Conservation (phyloP, 2,888 invertebrate genomes). For the Coelogynopora nodosa region DNA sequence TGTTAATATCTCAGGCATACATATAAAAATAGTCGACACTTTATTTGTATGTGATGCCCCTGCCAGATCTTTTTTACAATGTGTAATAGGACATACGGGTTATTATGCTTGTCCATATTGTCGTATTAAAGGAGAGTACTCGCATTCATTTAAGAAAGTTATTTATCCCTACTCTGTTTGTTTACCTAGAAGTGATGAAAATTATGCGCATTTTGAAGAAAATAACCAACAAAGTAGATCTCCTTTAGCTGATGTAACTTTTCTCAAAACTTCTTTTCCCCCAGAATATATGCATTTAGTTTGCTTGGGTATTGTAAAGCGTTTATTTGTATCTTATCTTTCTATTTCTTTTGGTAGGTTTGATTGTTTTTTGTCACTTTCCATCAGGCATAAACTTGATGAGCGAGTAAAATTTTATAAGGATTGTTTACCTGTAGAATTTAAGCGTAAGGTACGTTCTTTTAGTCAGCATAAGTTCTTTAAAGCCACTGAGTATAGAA, state of each 20-base stretch:
- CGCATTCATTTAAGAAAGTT: neutral
- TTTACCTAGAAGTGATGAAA: conserved; percentile 2
- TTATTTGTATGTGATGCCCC: conserved; percentile 48
- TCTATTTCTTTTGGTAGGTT: neutral
- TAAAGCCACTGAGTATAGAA: conserved; percentile 21
- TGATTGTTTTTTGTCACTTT: neutral
- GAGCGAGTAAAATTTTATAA: neutral
- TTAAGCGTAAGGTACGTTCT: neutral
- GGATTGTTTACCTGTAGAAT: conserved; percentile 13
- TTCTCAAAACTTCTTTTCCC: conserved; percentile 44
- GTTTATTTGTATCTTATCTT: neutral
- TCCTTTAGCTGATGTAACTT: conserved; percentile 46
- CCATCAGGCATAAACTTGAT: neutral
- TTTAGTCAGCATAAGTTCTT: neutral
- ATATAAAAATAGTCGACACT: neutral
- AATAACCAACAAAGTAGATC: conserved; percentile 44
- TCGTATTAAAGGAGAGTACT: conserved; percentile 25
- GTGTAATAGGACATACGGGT: conserved; percentile 45
- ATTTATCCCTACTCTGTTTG: conserved; percentile 19
- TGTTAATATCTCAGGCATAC: neutral
- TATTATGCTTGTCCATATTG: conserved; percentile 45
- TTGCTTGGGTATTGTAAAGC: conserved; percentile 3
- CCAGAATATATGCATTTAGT: conserved; percentile 48
- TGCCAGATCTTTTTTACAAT: conserved; percentile 46
- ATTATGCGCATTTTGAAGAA: neutral